phyloP scores from a whole-genome alignment of 2,888 invertebrate species.

The Pseudolycoriella hygida region DNA sequence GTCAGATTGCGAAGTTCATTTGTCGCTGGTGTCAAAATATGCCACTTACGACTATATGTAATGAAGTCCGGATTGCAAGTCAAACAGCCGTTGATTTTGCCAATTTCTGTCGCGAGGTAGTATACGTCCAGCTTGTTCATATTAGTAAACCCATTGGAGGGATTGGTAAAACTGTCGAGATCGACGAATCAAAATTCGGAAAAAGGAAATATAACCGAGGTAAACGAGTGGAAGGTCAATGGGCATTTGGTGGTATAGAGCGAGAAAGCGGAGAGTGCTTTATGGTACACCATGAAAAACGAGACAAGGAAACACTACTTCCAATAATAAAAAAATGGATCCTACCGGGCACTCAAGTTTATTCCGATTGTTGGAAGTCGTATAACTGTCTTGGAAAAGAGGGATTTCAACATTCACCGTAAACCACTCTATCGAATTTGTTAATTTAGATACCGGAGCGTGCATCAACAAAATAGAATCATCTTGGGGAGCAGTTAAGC shows the following conservation, averaged over 20 bases:
- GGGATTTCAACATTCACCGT: neutral
- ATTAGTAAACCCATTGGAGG: no score
- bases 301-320: neutral
- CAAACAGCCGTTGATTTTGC: no score
- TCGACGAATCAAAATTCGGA: no score
- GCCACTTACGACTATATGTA: no score
- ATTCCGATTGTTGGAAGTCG: neutral
- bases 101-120: no score
- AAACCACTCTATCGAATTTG: neutral
- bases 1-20: no score
- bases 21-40: no score
- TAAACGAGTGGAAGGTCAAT: neutral
- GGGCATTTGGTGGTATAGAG: neutral
- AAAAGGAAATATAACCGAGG: no score
- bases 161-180: no score
- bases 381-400: neutral
- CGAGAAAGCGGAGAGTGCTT: neutral
- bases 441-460: neutral
- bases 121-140: no score
- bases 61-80: no score
- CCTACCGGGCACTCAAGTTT: neutral
- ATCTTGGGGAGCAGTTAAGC: neutral
- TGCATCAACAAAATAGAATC: neutral
- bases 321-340: neutral
- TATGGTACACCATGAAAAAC: neutral